Percentiles rank a stretch among this genome's conserved stretches.
Evolutionary conservation across 2,113 vertebrate genomes (phyloP).

Genomic region (Leptobrachium leishanense): DNA sequence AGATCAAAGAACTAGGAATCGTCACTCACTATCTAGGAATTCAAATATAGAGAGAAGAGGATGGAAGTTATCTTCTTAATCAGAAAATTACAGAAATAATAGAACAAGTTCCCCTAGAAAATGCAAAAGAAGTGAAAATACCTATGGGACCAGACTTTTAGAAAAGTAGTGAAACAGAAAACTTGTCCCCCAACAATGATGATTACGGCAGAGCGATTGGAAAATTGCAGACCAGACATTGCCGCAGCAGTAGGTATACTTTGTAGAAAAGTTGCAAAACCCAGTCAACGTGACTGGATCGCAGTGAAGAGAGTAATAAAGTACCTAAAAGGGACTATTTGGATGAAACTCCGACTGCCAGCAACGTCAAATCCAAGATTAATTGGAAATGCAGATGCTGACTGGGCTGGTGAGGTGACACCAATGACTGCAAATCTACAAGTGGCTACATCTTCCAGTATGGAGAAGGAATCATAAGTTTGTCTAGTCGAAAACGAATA

Average conservation of each 20-base stretch:
- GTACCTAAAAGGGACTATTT: not conserved
- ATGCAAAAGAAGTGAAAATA: slow-evolving; percentile 10
- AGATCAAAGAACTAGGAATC: not conserved
- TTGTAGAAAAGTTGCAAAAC: not conserved
- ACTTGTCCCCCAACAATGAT: slow-evolving; percentile 19
- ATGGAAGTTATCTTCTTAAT: not conserved
- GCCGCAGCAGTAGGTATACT: not conserved
- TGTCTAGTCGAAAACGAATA: too few relatives aligned
- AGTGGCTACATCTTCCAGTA: too few relatives aligned
- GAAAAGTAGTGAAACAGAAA: slow-evolving; percentile 1
- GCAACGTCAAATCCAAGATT: not conserved
- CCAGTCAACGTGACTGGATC: not conserved
- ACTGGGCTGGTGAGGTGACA: not conserved
- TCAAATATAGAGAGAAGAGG: slow-evolving; percentile 8
- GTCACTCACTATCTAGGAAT: not conserved
- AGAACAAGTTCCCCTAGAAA: not conserved
- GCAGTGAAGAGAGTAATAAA: not conserved
- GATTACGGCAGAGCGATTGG: not conserved
- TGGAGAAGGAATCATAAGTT: too few relatives aligned
- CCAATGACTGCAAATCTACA: too few relatives aligned
- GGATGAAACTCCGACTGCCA: not conserved
- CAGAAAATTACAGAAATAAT: not conserved
- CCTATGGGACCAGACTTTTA: slow-evolving; percentile 3
- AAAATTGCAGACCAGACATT: not conserved
- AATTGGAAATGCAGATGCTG: not conserved